Evolutionary conservation across 2,888 invertebrate genomes (phyloP).

Genomic region (Synanthedon myopaeformis): DNA sequence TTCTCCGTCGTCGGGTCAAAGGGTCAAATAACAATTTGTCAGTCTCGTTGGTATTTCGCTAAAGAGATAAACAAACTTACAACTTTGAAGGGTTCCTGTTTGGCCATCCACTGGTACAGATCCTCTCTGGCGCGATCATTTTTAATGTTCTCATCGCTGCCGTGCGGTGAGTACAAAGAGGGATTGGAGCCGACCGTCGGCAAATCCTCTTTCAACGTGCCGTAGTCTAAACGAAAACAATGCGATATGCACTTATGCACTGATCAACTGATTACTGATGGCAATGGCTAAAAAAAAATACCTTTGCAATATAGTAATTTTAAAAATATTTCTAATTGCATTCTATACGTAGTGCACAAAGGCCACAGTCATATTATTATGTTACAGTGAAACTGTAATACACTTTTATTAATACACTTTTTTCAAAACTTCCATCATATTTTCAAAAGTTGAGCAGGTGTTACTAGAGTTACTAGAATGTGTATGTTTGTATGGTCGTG

Average conservation of each 20-base stretch:
- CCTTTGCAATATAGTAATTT: too few relatives aligned
- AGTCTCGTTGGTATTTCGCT: neutral
- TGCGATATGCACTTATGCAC: too few relatives aligned
- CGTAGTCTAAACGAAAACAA: conserved; percentile 70
- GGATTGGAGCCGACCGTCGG: conserved; percentile 77
- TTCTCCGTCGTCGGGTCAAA: too few relatives aligned
- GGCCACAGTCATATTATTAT: too few relatives aligned
- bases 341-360: too few relatives aligned
- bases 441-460: neutral
- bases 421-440: too few relatives aligned
- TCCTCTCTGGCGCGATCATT: conserved; percentile 81
- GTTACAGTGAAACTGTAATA: too few relatives aligned
- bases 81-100: conserved; percentile 78
- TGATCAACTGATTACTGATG: too few relatives aligned
- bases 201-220: conserved; percentile 77
- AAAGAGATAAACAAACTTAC: conserved; percentile 21
- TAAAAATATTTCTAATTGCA: too few relatives aligned
- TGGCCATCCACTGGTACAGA: conserved; percentile 96
- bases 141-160: conserved; percentile 61
- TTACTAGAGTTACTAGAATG: neutral
- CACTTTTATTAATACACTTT: too few relatives aligned
- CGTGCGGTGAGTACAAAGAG: conserved; percentile 66
- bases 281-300: too few relatives aligned
- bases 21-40: neutral
- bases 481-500: neutral